Evolutionary conservation across 2,888 invertebrate species (phyloP).

Genomic region (Microctonus brassicae): DNA sequence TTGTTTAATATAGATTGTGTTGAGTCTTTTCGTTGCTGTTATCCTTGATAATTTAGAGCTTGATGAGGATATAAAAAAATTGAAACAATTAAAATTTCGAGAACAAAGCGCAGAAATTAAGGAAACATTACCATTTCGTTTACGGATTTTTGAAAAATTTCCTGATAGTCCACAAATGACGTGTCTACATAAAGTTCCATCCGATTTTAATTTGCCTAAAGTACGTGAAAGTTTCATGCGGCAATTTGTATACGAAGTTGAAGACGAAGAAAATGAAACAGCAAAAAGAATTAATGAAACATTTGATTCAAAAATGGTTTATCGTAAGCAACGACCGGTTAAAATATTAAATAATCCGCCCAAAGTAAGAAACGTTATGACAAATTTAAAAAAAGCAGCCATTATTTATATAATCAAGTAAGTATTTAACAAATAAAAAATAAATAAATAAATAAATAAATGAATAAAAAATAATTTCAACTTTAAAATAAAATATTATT

Average conservation of each 20-base stretch:
- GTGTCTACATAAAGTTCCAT: slow-evolving; percentile 91
- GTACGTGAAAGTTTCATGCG: slow-evolving; percentile 99
- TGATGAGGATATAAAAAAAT: slow-evolving; percentile 98
- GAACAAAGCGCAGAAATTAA: slow-evolving; percentile 99
- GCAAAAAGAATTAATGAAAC: slow-evolving; percentile 74
- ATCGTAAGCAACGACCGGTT: slow-evolving; percentile 87
- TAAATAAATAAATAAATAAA: too few species aligned
- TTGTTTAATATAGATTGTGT: slow-evolving; percentile 82
- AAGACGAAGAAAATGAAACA: slow-evolving; percentile 79
- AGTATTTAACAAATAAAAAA: slow-evolving; percentile 41
- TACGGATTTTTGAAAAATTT: slow-evolving; percentile 98
- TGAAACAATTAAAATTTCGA: slow-evolving; percentile 96
- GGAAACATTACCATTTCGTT: slow-evolving; percentile 93
- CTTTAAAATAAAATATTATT: not conserved
- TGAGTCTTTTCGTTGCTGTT: slow-evolving; percentile 99
- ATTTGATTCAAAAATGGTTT: slow-evolving; percentile 81
- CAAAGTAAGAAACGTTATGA: slow-evolving; percentile 85
- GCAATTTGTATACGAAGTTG: slow-evolving; percentile 93
- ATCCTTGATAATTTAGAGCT: slow-evolving; percentile 99
- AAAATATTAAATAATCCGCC: slow-evolving; percentile 85
- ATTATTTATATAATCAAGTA: slow-evolving; percentile 91
- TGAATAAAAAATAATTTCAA: not conserved
- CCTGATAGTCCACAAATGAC: slow-evolving; percentile 99
- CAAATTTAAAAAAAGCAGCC: slow-evolving; percentile 83
- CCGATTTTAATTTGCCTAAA: slow-evolving; percentile 91